A percentile compares a stretch with the other conserved stretches of the same genome.
These are phyloP conservation scores for Cosmia pyralina DNA, from an alignment of 2,888 invertebrate genomes.

Conservation along the genomic window DNA sequence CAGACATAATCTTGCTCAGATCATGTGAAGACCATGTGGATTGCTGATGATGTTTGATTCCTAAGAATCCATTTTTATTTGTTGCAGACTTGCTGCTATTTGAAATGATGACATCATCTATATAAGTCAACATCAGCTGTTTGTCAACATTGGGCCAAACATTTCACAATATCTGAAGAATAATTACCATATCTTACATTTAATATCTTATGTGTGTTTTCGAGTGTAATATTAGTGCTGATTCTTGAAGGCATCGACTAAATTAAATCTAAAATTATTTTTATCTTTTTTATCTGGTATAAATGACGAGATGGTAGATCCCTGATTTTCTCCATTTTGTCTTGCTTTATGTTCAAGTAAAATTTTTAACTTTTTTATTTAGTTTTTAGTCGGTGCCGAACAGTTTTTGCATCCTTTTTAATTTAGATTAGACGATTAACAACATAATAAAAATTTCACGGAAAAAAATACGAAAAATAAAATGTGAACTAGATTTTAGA, in stretches of 20 bases:
- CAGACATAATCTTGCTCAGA: too few relatives aligned
- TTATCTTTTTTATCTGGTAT: background rate
- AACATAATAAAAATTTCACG: background rate
- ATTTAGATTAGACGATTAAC: background rate
- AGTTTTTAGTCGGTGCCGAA: background rate
- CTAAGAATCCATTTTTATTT: background rate
- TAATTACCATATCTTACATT: constrained; percentile 6
- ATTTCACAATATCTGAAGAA: background rate
- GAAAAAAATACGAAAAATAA: background rate
- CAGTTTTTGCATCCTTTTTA: background rate
- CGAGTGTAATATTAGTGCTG: background rate
- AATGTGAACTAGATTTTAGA: background rate
- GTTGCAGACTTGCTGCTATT: constrained; percentile 24
- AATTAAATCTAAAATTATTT: background rate
- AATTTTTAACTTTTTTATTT: background rate
- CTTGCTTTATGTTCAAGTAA: background rate
- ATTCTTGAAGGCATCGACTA: background rate
- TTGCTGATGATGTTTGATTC: too few relatives aligned
- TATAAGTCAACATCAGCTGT: constrained; percentile 27
- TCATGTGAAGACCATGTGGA: too few relatives aligned
- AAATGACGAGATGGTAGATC: background rate
- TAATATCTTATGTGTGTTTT: background rate
- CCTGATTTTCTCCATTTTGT: background rate
- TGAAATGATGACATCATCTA: background rate
- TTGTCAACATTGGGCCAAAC: constrained; percentile 22